Percentiles rank a stretch among this genome's conserved stretches.
phyloP scores from a whole-genome alignment of 1,140 invertebrate genomes.

The Charaxes varanes region DNA sequence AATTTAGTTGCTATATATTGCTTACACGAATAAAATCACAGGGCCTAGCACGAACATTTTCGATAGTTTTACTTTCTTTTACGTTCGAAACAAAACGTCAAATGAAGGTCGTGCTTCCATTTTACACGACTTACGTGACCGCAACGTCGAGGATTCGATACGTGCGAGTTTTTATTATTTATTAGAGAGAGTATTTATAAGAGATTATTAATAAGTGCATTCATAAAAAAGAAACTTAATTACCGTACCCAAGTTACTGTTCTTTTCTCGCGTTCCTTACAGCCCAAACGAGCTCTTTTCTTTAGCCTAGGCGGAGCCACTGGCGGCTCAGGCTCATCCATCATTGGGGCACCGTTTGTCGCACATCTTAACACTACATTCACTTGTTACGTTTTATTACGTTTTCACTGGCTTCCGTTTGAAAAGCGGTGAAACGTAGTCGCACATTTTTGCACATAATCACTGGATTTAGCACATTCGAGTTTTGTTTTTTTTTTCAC shows the following conservation, averaged over 20 bases:
- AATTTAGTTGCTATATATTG: too few species aligned
- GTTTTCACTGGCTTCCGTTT: conserved; percentile 47
- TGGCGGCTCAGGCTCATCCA: conserved; percentile 32
- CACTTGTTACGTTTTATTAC: conserved; percentile 17
- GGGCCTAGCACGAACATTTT: too few species aligned
- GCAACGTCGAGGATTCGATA: too few species aligned
- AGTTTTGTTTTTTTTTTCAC: too few species aligned
- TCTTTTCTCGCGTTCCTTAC: conserved; percentile 44
- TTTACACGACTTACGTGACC: too few species aligned
- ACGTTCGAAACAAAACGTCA: too few species aligned
- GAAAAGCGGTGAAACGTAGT: conserved; percentile 47
- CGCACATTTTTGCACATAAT: conserved; percentile 13
- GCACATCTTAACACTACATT: conserved; percentile 24
- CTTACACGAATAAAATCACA: too few species aligned
- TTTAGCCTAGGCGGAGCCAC: conserved; percentile 65
- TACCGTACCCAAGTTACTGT: conserved; percentile 56
- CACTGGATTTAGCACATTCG: conserved; percentile 1
- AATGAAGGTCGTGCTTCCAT: too few species aligned
- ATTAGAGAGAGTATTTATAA: too few species aligned
- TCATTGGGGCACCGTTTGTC: conserved; percentile 22
- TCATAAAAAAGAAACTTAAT: not conserved
- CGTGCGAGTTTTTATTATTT: too few species aligned
- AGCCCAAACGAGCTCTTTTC: conserved; percentile 53
- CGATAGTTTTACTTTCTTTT: too few species aligned
- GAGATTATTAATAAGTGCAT: too few species aligned